phyloP scores from a whole-genome alignment of 2,113 vertebrate genomes.

The Erythrocercus mccallii region DNA sequence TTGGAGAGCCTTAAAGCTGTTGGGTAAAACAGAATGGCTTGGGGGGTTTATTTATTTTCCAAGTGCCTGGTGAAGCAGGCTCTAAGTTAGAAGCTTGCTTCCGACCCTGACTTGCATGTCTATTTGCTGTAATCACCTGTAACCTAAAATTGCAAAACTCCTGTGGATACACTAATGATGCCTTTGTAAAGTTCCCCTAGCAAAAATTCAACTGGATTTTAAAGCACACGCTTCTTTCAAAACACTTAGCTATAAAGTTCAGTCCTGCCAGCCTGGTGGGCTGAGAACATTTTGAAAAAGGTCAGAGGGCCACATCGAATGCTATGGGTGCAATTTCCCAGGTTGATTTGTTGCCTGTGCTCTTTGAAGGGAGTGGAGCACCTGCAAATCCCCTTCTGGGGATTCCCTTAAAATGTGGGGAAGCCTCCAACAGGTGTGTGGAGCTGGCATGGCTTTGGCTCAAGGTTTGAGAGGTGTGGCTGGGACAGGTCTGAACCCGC shows the following conservation, averaged over 20 bases:
- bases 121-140: constrained; percentile 31
- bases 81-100: neutral
- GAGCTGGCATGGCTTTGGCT: constrained; percentile 10
- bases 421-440: constrained; percentile 53
- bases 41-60: constrained; percentile 36
- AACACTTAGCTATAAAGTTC: neutral
- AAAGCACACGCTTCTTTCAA: neutral
- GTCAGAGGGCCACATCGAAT: neutral
- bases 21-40: constrained; percentile 9
- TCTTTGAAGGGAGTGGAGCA: constrained; percentile 19
- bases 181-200: neutral
- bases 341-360: neutral
- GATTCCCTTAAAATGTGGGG: constrained; percentile 53
- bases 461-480: neutral
- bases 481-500: neutral
- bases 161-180: neutral
- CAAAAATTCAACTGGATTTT: constrained; percentile 11
- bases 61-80: neutral
- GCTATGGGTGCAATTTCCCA: neutral
- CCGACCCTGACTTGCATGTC: neutral
- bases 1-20: neutral
- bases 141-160: constrained; percentile 30
- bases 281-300: neutral
- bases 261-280: neutral
- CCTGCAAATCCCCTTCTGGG: constrained; percentile 50